Percentiles rank a stretch among this genome's conserved stretches.
These are phyloP conservation scores for Prenolepis imparis DNA, from an alignment of 2,888 invertebrate genomes.

Conservation along the genomic window DNA sequence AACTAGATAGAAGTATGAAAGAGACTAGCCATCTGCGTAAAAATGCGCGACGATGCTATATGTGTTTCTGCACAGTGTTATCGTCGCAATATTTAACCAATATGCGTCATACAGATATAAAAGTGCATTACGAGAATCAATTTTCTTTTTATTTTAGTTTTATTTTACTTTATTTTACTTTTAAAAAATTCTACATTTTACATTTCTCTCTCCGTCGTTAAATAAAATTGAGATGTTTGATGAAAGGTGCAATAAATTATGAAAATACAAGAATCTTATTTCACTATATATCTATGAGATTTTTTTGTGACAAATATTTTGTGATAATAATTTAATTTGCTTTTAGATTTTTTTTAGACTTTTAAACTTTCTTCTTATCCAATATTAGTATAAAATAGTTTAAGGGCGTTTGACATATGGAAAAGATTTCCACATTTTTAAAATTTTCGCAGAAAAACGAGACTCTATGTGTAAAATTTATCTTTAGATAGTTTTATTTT, in stretches of 20 bases:
- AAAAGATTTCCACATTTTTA: too few relatives aligned
- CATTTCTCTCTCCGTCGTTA: neutral
- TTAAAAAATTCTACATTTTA: neutral
- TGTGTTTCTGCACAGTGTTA: neutral
- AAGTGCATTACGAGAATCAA: neutral
- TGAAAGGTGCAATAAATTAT: neutral
- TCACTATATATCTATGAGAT: neutral
- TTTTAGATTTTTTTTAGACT: too few relatives aligned
- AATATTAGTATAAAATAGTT: neutral
- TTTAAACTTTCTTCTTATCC: neutral
- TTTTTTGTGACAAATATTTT: neutral
- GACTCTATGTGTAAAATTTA: too few relatives aligned
- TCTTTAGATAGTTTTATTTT: too few relatives aligned
- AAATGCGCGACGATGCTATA: neutral
- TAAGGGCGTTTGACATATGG: too few relatives aligned
- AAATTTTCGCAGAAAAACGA: too few relatives aligned
- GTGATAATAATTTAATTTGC: neutral
- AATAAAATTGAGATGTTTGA: neutral
- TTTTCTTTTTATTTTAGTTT: too few relatives aligned
- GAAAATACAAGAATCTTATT: neutral
- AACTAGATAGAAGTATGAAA: conserved; percentile 21
- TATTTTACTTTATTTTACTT: neutral
- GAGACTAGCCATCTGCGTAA: neutral
- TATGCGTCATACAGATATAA: neutral
- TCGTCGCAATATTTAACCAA: neutral